Conservation (phyloP, 2,113 vertebrate species). For the Calypte anna region DNA sequence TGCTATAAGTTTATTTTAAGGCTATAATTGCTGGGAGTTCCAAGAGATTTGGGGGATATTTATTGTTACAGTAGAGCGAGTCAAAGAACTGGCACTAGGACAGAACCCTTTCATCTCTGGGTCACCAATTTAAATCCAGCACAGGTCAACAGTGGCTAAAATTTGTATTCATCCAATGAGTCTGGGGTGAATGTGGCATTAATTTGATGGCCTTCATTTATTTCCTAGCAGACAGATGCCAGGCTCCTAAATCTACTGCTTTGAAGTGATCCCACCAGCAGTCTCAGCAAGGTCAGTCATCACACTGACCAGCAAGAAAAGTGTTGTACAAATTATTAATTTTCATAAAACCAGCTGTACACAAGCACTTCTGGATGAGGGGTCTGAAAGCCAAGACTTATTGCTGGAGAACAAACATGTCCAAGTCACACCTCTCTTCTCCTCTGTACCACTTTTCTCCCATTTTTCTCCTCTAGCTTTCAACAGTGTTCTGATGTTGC, state of each 20-base stretch:
- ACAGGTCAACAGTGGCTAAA: background rate
- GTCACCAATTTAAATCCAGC: background rate
- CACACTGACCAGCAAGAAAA: background rate
- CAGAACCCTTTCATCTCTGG: conserved; percentile 24
- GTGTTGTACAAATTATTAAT: background rate
- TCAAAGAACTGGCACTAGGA: conserved; percentile 4
- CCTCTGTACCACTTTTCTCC: background rate
- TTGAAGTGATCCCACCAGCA: background rate
- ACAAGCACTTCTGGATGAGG: background rate
- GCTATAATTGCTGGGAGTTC: conserved; percentile 42
- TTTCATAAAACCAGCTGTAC: background rate
- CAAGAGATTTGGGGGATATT: conserved; percentile 43
- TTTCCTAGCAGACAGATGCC: background rate
- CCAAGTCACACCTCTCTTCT: background rate
- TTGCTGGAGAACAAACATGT: background rate
- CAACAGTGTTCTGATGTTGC: background rate
- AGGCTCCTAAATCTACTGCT: background rate
- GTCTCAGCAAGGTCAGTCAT: background rate
- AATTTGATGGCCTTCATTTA: background rate
- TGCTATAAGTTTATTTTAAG: conserved; percentile 66
- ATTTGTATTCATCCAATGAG: background rate
- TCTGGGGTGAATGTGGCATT: background rate
- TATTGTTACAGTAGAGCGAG: conserved; percentile 43
- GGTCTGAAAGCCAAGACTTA: background rate
- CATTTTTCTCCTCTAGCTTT: background rate